phyloP scores from a whole-genome alignment of 1,140 invertebrate genomes.

The Cotesia typhae region DNA sequence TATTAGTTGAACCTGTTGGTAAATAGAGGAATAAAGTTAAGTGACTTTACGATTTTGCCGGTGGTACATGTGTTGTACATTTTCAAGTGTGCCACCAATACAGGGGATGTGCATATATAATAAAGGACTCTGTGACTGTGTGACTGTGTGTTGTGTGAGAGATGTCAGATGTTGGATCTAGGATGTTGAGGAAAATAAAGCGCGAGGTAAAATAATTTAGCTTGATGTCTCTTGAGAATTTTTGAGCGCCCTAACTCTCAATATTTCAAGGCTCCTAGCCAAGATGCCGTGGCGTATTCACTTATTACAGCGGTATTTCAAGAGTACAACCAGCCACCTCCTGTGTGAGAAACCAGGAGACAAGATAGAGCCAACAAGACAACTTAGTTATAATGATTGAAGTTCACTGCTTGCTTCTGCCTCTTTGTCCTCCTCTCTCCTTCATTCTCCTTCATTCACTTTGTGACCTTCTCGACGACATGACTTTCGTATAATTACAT shows the following conservation, averaged over 20 bases:
- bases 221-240: constrained; percentile 14
- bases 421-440: constrained; percentile 2
- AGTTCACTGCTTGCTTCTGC: constrained; percentile 44
- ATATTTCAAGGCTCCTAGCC: constrained; percentile 28
- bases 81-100: no score
- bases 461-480: constrained; percentile 30
- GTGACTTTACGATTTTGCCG: not conserved
- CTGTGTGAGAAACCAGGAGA: constrained; percentile 12
- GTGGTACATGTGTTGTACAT: no score
- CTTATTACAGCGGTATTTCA: constrained; percentile 33
- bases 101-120: no score
- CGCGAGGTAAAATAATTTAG: not conserved
- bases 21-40: no score
- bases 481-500: constrained; percentile 26
- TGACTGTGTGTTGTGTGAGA: no score
- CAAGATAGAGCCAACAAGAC: constrained; percentile 40
- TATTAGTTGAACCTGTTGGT: no score
- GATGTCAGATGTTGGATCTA: not conserved
- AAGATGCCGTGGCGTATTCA: constrained; percentile 21
- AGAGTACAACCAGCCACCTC: constrained; percentile 2
- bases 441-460: constrained; percentile 17
- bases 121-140: no score
- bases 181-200: not conserved
- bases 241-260: constrained; percentile 18
- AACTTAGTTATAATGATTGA: constrained; percentile 56